A percentile compares a stretch with the other conserved stretches of the same genome.
phyloP scores from a whole-genome alignment of 2,797 vertebrate genomes.

The Chaetodon trifasciatus region DNA sequence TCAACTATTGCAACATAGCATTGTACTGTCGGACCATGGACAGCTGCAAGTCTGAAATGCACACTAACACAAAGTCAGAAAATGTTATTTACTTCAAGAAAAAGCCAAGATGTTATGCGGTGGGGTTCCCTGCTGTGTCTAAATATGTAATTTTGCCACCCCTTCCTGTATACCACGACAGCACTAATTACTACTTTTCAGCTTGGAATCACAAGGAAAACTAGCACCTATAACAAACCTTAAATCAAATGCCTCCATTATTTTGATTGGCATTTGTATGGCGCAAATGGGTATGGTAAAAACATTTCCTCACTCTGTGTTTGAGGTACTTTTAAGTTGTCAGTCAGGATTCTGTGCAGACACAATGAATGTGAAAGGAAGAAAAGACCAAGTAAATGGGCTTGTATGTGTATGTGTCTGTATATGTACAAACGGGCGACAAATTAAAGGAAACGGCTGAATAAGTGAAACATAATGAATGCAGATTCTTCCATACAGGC shows the following conservation, averaged over 20 bases:
- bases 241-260: constrained; percentile 51
- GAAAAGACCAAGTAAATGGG: neutral
- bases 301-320: constrained; percentile 23
- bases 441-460: too few relatives aligned
- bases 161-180: constrained; percentile 45
- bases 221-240: constrained; percentile 61
- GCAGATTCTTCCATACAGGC: too few relatives aligned
- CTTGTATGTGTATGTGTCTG: neutral
- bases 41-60: neutral
- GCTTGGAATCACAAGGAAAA: constrained; percentile 53
- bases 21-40: neutral
- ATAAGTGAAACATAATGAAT: too few relatives aligned
- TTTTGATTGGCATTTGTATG: constrained; percentile 61
- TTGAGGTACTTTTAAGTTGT: constrained; percentile 50
- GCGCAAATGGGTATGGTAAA: constrained; percentile 24
- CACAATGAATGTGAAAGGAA: constrained; percentile 10
- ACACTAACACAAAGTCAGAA: constrained; percentile 13
- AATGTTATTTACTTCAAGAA: constrained; percentile 10
- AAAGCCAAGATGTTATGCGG: constrained; percentile 31
- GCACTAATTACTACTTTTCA: constrained; percentile 68
- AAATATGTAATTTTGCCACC: constrained; percentile 64
- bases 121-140: constrained; percentile 38
- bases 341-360: constrained; percentile 28
- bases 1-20: neutral
- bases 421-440: neutral